These are phyloP conservation scores for Petrocephalus microphthalmus DNA, from an alignment of 2,113 vertebrate genomes.

Conservation along the genomic window DNA sequence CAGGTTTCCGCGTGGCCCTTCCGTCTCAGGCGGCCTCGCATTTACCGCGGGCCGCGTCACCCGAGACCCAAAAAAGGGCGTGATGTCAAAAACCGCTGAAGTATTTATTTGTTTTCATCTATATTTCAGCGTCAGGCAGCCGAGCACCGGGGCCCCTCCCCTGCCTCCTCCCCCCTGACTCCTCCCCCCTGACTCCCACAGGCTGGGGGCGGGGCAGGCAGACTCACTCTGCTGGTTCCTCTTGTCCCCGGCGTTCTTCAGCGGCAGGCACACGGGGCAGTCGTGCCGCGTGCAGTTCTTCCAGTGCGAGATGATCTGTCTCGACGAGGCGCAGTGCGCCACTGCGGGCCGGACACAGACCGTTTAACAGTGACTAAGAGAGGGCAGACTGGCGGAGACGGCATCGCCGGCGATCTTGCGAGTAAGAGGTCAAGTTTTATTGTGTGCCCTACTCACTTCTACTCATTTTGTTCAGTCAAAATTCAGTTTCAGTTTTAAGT, in stretches of 20 bases:
- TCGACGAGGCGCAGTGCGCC: conserved; percentile 94
- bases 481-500: not conserved
- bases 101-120: conserved; percentile 5
- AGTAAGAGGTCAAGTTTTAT: not conserved
- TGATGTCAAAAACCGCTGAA: not conserved
- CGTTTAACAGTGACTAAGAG: not conserved
- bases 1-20: not conserved
- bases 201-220: not conserved
- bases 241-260: conserved; percentile 98
- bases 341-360: conserved; percentile 58
- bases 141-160: not conserved
- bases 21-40: not conserved
- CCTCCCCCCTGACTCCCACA: not conserved
- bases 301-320: conserved; percentile 99
- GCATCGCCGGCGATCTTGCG: not conserved
- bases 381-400: not conserved
- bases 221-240: conserved; percentile 96
- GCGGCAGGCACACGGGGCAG: conserved; percentile 93
- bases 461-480: not conserved
- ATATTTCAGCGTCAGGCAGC: not conserved
- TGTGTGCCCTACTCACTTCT: not conserved
- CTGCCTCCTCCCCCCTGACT: not conserved
- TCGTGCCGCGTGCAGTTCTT: conserved; percentile 97
- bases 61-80: not conserved
- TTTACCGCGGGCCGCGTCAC: not conserved